phyloP scores from a whole-genome alignment of 2,113 vertebrate genomes.

The Connochaetes taurinus region DNA sequence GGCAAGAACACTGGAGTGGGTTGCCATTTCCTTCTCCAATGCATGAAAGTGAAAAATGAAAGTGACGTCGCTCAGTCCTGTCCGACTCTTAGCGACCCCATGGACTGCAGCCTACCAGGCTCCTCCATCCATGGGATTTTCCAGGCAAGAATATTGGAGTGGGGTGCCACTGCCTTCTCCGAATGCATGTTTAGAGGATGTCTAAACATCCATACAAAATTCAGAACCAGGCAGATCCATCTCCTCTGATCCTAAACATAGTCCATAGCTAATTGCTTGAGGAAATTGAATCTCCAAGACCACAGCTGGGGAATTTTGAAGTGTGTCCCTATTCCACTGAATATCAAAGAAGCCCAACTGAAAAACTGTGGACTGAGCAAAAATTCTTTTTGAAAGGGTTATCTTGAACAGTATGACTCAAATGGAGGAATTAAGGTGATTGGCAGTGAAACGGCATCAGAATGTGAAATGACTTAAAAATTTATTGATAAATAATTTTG shows the following conservation, averaged over 20 bases:
- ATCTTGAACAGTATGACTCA: not conserved
- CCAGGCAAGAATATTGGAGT: too few species aligned
- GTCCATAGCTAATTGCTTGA: not conserved
- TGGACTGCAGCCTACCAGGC: too few species aligned
- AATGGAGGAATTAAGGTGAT: not conserved
- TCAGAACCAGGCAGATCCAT: not conserved
- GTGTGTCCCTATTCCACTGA: not conserved
- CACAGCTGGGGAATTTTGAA: not conserved
- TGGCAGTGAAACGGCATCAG: not conserved
- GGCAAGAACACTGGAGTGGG: too few species aligned
- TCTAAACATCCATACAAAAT: too few species aligned
- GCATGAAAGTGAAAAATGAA: too few species aligned
- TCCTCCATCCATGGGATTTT: too few species aligned
- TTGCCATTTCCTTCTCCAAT: too few species aligned
- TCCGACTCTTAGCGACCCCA: too few species aligned
- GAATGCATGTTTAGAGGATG: not conserved
- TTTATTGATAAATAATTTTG: not conserved
- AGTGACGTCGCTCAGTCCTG: too few species aligned
- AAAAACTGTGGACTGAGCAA: not conserved
- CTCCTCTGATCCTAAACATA: not conserved
- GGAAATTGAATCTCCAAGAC: not conserved
- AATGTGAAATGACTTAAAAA: not conserved
- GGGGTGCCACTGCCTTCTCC: too few species aligned
- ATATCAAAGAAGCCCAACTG: not conserved
- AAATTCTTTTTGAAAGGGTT: not conserved